Evolutionary conservation across 2,797 vertebrate genomes (phyloP).

Genomic region (Harpagifer antarcticus): DNA sequence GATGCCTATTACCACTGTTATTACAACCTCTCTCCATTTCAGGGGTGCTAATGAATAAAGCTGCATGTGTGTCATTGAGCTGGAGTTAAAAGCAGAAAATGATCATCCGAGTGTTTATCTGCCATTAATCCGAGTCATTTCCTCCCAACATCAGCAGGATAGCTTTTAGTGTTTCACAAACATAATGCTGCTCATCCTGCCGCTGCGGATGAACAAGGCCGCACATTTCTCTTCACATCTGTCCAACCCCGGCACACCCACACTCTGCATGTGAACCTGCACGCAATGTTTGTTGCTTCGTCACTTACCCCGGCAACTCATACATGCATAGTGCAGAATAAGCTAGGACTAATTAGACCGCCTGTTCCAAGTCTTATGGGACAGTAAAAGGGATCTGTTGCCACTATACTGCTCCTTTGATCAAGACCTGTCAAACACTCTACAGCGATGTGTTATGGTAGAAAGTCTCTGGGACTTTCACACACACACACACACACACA

Average conservation of each 20-base stretch:
- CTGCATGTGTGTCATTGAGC: slow-evolving; percentile 41
- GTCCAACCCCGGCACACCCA: not conserved
- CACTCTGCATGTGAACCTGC: slow-evolving; percentile 14
- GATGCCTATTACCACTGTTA: slow-evolving; percentile 29
- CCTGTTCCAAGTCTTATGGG: slow-evolving; percentile 58
- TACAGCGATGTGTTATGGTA: slow-evolving; percentile 16
- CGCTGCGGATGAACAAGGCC: slow-evolving; percentile 20
- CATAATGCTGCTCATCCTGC: slow-evolving; percentile 21
- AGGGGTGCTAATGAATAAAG: slow-evolving; percentile 56
- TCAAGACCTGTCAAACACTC: slow-evolving; percentile 63
- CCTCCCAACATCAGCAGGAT: slow-evolving; percentile 39
- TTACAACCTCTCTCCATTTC: slow-evolving; percentile 31
- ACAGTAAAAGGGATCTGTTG: slow-evolving; percentile 62
- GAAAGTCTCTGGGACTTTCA: slow-evolving; percentile 26
- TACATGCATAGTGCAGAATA: not conserved
- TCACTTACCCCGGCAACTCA: slow-evolving; percentile 23
- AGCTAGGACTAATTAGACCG: slow-evolving; percentile 62
- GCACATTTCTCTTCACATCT: slow-evolving; percentile 23
- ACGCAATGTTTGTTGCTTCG: slow-evolving; percentile 6
- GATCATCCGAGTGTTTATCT: slow-evolving; percentile 57
- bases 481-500: slow-evolving; percentile 8
- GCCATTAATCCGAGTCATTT: slow-evolving; percentile 61
- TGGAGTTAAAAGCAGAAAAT: slow-evolving; percentile 58
- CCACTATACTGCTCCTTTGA: slow-evolving; percentile 62
- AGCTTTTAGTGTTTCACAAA: slow-evolving; percentile 52